Percentiles rank a stretch among this genome's conserved stretches.
Conservation (phyloP, 2,888 invertebrate genomes). For the Drosophila ezoana region DNA sequence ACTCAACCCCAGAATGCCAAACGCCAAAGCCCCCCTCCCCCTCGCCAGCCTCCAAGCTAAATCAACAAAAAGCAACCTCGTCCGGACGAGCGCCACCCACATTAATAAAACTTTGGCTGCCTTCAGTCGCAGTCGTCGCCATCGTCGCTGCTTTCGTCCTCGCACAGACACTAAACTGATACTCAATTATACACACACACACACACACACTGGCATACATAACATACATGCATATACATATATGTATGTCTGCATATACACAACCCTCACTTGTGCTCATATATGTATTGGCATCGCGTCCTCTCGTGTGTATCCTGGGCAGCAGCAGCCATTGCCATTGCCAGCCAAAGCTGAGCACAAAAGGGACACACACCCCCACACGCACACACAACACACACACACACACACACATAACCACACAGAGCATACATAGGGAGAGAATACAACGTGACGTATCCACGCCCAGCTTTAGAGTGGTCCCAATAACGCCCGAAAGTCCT, state of each 20-base stretch:
- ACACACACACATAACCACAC: conserved; percentile 5
- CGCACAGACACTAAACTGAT: conserved; percentile 74
- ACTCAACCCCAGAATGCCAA: background rate
- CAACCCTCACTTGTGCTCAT: conserved; percentile 36
- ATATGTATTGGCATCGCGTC: conserved; percentile 53
- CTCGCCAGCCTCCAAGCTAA: conserved; percentile 40
- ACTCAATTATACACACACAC: conserved; percentile 73
- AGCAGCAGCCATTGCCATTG: conserved; percentile 79
- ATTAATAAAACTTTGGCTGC: conserved; percentile 78
- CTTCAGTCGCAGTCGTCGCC: conserved; percentile 55
- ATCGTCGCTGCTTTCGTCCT: conserved; percentile 32
- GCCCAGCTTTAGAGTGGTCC: conserved; percentile 22
- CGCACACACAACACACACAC: conserved; percentile 12
- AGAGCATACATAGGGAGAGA: conserved; percentile 5
- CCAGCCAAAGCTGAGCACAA: conserved; percentile 58
- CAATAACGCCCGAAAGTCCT: conserved; percentile 22
- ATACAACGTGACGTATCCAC: conserved; percentile 7
- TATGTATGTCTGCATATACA: conserved; percentile 24
- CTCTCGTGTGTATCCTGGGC: conserved; percentile 61
- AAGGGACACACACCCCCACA: conserved; percentile 51
- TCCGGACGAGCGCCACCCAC: conserved; percentile 51
- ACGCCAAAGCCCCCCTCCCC: background rate
- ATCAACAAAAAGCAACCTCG: conserved; percentile 66
- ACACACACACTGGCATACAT: conserved; percentile 28
- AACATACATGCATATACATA: conserved; percentile 12